Evolutionary conservation across 2,797 vertebrate genomes (phyloP).

Genomic region (Onychomys arenicola): DNA sequence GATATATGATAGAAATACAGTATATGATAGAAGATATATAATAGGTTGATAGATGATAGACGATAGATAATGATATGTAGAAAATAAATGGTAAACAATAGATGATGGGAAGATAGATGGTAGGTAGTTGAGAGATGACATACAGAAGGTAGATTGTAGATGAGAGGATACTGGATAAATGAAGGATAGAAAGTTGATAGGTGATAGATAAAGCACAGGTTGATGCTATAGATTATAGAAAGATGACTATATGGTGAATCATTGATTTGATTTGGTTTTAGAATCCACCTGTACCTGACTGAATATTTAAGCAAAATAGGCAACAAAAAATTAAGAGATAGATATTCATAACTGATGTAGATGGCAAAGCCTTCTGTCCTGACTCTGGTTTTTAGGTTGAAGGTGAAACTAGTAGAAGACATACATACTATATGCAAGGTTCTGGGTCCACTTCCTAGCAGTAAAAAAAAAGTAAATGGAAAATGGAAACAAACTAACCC

Average conservation of each 20-base stretch:
- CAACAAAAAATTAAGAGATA: constrained; percentile 94
- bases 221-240: neutral
- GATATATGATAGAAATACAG: neutral
- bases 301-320: constrained; percentile 95
- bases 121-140: neutral
- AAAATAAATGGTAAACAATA: neutral
- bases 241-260: constrained; percentile 52
- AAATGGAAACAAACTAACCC: neutral
- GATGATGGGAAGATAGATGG: neutral
- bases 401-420: neutral
- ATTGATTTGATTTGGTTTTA: constrained; percentile 85
- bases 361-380: neutral
- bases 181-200: neutral
- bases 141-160: neutral
- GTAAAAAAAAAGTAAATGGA: too few species aligned
- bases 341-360: constrained; percentile 22
- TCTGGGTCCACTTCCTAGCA: neutral
- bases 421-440: neutral
- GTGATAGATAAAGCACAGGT: too few species aligned
- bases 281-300: constrained; percentile 91
- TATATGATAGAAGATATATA: neutral
- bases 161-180: too few species aligned
- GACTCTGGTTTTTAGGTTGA: neutral
- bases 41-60: neutral
- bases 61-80: neutral